phyloP scores from a whole-genome alignment of 2,113 vertebrate genomes.

The Rafetus swinhoei region DNA sequence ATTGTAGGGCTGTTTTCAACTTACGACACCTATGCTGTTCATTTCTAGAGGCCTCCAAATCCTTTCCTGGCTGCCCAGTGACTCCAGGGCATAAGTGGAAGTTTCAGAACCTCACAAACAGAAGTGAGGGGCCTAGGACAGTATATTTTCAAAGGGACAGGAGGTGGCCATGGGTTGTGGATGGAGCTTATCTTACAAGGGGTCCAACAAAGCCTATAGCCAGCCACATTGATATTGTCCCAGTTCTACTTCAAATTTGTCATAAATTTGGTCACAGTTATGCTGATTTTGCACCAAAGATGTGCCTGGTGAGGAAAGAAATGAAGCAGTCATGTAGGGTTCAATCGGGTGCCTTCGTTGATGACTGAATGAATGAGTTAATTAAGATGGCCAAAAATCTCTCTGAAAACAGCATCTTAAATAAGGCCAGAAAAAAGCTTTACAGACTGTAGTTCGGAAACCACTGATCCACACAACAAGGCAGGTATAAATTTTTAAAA shows the following conservation, averaged over 20 bases:
- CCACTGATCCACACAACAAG: not conserved
- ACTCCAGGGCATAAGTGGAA: constrained; percentile 12
- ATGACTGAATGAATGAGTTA: not conserved
- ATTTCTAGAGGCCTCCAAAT: constrained; percentile 40
- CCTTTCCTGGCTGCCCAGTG: constrained; percentile 37
- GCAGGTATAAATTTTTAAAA: not conserved
- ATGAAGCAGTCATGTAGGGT: not conserved
- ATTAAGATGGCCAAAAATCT: not conserved
- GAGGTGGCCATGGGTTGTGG: constrained; percentile 36
- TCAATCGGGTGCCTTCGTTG: not conserved
- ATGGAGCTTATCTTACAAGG: constrained; percentile 13
- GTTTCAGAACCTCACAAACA: not conserved
- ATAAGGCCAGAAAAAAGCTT: not conserved
- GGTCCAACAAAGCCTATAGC: not conserved
- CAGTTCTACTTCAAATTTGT: not conserved
- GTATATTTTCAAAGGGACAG: constrained; percentile 1
- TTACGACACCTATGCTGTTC: not conserved
- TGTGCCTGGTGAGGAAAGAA: not conserved
- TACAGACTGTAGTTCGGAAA: not conserved
- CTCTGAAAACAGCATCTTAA: not conserved
- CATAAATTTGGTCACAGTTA: not conserved
- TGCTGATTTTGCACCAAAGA: not conserved
- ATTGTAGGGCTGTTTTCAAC: constrained; percentile 12
- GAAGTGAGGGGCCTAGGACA: constrained; percentile 1
- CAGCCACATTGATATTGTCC: not conserved